These are phyloP conservation scores for Ptychadena robeensis DNA, from an alignment of 2,797 vertebrate species.

Conservation along the genomic window DNA sequence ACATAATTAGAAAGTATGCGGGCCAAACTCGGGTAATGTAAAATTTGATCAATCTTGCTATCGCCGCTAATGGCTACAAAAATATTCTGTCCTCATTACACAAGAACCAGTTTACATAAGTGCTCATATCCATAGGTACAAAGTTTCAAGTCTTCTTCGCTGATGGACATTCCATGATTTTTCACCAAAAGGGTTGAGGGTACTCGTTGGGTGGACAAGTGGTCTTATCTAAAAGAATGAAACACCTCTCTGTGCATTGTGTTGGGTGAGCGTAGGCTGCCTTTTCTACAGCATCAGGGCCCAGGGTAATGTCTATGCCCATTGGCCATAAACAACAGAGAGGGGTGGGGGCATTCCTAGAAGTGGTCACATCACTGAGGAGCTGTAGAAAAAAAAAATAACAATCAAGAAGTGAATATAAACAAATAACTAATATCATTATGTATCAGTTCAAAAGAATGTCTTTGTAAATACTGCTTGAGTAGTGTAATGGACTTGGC, in stretches of 20 bases:
- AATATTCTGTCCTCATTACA: background rate
- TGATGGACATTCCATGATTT: background rate
- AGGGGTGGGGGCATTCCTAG: background rate
- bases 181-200: background rate
- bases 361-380: slow-evolving; percentile 24
- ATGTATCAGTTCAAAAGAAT: too few species aligned
- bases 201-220: background rate
- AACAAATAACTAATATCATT: too few species aligned
- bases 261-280: background rate
- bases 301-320: background rate
- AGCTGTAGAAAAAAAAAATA: slow-evolving; percentile 8
- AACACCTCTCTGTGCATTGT: slow-evolving; percentile 1
- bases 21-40: too few species aligned
- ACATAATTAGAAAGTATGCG: too few species aligned
- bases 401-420: background rate
- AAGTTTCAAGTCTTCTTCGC: background rate
- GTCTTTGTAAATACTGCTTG: too few species aligned
- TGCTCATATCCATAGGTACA: background rate
- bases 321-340: background rate
- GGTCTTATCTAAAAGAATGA: slow-evolving; percentile 2
- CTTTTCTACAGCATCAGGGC: background rate
- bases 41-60: background rate
- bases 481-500: too few species aligned
- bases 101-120: background rate
- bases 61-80: background rate